These are phyloP conservation scores for Formica aserva DNA, from an alignment of 2,888 invertebrate species.

Conservation along the genomic window DNA sequence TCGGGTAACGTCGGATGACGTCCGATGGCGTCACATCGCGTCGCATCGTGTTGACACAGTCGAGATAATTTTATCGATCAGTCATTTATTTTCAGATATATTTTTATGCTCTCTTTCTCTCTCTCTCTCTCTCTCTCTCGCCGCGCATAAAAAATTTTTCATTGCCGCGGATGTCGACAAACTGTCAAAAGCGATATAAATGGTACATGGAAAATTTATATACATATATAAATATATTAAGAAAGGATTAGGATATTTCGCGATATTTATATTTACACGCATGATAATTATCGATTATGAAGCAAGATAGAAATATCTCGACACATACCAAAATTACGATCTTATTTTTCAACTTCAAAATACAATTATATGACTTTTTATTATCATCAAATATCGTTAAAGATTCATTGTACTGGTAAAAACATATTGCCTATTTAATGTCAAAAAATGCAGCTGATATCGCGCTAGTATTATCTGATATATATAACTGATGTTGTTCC, in stretches of 20 bases:
- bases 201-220: background rate
- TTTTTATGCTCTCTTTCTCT: background rate
- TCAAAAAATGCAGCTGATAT: background rate
- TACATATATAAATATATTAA: background rate
- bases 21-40: background rate
- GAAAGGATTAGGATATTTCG: background rate
- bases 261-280: background rate
- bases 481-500: background rate
- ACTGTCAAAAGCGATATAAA: background rate
- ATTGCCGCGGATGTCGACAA: background rate
- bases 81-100: constrained; percentile 25
- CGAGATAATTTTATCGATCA: constrained; percentile 45
- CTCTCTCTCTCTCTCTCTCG: background rate
- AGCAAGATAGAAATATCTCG: background rate
- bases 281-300: background rate
- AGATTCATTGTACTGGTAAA: background rate
- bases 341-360: background rate
- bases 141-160: background rate
- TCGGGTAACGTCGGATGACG: background rate
- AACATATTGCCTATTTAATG: background rate
- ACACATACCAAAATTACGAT: background rate
- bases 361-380: too few relatives aligned
- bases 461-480: background rate
- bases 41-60: background rate
- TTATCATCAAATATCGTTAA: too few relatives aligned